Evolutionary conservation across 2,888 invertebrate genomes (phyloP), one percentile per base, ranked within the genome.

Genomic region (Homarus gammarus): DNA sequence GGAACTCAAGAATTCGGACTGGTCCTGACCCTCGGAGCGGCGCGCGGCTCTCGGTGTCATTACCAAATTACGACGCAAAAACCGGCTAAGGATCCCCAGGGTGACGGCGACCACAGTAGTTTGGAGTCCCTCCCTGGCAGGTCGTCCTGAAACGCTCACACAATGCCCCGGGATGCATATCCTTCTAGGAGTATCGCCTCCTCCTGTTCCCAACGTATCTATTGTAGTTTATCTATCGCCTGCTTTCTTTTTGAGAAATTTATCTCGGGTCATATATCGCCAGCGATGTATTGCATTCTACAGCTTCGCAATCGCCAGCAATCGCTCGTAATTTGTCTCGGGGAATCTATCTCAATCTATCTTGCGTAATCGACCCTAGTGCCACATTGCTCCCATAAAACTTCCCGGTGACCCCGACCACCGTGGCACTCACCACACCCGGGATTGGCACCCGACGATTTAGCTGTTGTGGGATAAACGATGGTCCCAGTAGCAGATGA

Each of bases 271-370:
- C 64, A 86, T 86, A 68, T 79, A 78, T 86, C 77, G 51, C 78
- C 78, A 49, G 77, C 86, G 78, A 86, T 77, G 86, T 79, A 86
- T 86, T 70, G 79, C 86, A 79, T 78, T 86, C 86, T 86, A 86
- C 86, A 79, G 86, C 86, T 86, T 84, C 86, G 86, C 79, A 86
- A 86, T 86, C 86, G 86, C 86, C 78, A 86, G 86, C 86, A 79
- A 86, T 86, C 86, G 86, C 77, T 86, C 78, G 86, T 86, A 86
- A 86, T 86, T 86, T 86, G 86, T 86, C 86, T 79, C 86, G 70
- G 86, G 79, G 78, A 78, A 86, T 86, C 78, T 86, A 79, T 86
- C 86, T 86, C 86, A 64, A 86, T 86, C 68, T 79, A 79, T 86
- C 86, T 78, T 79, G 68, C 64, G 86, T 86, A 86, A 86, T 86